Base-by-base conservation (phyloP, 2,888 invertebrate genomes). In the Cosmorhoe ocellata region DNA sequence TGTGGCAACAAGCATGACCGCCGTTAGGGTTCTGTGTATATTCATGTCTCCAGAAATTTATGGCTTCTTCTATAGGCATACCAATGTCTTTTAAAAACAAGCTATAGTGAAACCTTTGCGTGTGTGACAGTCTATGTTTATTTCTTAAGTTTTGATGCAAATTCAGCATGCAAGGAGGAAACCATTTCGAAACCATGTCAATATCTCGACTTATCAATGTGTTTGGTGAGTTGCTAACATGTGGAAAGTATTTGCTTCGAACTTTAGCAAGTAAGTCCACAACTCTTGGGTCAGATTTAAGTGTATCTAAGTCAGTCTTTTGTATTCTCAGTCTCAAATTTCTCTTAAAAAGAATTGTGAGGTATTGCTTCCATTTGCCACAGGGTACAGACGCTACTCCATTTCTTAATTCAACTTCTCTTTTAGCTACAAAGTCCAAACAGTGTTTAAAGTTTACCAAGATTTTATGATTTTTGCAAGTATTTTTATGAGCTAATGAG, bases 71-170 rank as follows among this genome's bases (percentile, higher is more conserved):
- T 18, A 94, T 67, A 2, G 93, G 89, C 88, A 95, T 90, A 0
- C 95, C 95, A 65, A 93, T 91, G 61, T 94, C 94, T 84, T 95
- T 95, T 40, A 95, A 78, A 76, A 93, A 95, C 14, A 95, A 80
- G 51, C 93, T 94, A 60, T 93, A 93, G 63, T 92, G 91, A 64
- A 94, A 93, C 64, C 91, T 79, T 38, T 91, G 92, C 56, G 91
- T 84, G 67, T 95, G 94, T 12, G 91, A 89, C n/a, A 95, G 79
- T 60, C 94, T 90, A 67, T 95, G 94, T 40, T 84, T 91, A 8
- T 69, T 76, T 28, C 91, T 71, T 30, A 95, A 72, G 41, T 79
- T 77, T 46, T 70, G 67, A 64, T 93, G 92, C 37, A 94, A 81
- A 64, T 92, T 91, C 37, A 85, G 73, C 94, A 94, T 94, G 58